Conservation (phyloP, 2,888 invertebrate genomes). For the Cataglyphis cursor region DNA sequence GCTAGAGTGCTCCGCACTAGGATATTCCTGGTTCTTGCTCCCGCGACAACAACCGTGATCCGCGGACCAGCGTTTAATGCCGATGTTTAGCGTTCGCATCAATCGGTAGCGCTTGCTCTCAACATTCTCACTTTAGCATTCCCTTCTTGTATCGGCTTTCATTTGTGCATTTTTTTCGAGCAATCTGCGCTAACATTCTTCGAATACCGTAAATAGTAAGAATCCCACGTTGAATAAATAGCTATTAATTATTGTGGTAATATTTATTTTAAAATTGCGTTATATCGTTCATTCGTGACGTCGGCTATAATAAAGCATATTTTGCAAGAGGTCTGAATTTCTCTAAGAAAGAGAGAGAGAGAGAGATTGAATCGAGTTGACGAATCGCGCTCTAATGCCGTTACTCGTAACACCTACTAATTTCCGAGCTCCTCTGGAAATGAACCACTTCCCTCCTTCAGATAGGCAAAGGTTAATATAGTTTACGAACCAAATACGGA, state of each 20-base stretch:
- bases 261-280: background rate
- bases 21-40: constrained; percentile 57
- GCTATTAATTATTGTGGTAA: background rate
- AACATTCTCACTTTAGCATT: background rate
- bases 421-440: constrained; percentile 57
- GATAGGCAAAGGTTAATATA: constrained; percentile 65
- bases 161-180: no score
- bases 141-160: background rate
- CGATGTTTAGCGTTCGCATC: background rate
- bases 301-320: background rate
- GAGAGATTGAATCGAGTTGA: constrained; percentile 28
- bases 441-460: constrained; percentile 41
- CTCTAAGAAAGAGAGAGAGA: background rate
- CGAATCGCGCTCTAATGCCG: constrained; percentile 43
- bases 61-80: constrained; percentile 33
- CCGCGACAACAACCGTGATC: constrained; percentile 1
- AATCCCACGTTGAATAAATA: background rate
- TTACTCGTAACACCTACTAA: constrained; percentile 62
- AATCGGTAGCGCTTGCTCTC: background rate
- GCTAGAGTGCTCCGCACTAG: constrained; percentile 64
- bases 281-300: background rate
- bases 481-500: constrained; percentile 69
- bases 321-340: background rate
- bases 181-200: background rate
- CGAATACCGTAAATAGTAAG: background rate